A percentile compares a stretch with the other conserved stretches of the same genome.
Conservation (phyloP, 2,888 invertebrate genomes). For the Maniola hyperantus region DNA sequence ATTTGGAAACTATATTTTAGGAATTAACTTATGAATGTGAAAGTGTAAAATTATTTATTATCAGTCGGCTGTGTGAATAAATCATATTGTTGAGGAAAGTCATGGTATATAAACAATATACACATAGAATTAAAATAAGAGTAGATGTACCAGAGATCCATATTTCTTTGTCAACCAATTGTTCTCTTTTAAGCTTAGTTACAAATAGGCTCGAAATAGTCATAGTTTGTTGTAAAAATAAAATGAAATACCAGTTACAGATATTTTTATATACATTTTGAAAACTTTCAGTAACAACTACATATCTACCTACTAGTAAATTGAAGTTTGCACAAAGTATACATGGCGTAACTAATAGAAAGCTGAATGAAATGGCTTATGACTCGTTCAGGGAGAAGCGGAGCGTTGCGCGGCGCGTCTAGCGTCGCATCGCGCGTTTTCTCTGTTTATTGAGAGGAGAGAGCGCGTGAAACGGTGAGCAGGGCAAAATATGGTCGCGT, state of each 20-base stretch:
- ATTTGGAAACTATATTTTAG: constrained; percentile 7
- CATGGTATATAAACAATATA: background rate
- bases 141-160: background rate
- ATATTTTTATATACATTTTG: background rate
- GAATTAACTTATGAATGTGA: background rate
- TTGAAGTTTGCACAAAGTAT: constrained; percentile 7
- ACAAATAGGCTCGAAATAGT: constrained; percentile 14
- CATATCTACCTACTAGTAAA: background rate
- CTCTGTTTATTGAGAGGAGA: too few species aligned
- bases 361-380: too few species aligned
- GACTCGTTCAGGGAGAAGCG: too few species aligned
- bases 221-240: constrained; percentile 6
- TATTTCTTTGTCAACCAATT: background rate
- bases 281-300: background rate
- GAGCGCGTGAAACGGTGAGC: too few species aligned
- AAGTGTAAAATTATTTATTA: background rate
- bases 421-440: too few species aligned
- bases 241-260: background rate
- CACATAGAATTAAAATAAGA: background rate
- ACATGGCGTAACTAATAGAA: background rate
- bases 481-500: too few species aligned
- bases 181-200: background rate
- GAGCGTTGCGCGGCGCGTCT: too few species aligned
- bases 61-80: constrained; percentile 8
- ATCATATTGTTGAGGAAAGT: background rate